Conservation (phyloP, 2,888 invertebrate genomes). For the Napeogenes inachia region DNA sequence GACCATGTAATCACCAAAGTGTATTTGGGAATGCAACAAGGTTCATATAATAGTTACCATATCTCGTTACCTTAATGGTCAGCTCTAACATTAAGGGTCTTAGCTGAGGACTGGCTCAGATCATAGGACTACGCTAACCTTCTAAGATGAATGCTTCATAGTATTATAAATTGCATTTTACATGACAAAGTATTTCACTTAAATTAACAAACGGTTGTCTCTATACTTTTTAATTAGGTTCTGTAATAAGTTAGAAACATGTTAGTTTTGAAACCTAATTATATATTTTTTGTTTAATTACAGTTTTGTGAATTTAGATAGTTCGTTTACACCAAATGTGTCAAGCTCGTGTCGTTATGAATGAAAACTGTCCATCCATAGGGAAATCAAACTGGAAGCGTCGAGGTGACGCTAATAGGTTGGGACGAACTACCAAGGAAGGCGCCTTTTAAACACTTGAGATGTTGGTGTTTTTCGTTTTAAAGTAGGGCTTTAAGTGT, state of each 20-base stretch:
- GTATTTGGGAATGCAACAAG: constrained; percentile 15
- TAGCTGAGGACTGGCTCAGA: constrained; percentile 13
- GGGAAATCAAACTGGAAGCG: constrained; percentile 69
- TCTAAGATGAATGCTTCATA: constrained; percentile 4
- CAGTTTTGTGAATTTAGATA: constrained; percentile 22
- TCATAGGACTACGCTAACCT: constrained; percentile 6
- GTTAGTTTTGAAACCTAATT: not conserved
- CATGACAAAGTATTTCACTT: not conserved
- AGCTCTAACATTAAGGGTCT: constrained; percentile 19
- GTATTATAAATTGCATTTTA: constrained; percentile 12
- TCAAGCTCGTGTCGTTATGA: constrained; percentile 15
- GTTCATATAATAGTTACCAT: constrained; percentile 18
- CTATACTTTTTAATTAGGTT: not conserved
- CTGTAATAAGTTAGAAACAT: not conserved
- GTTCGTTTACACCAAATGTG: constrained; percentile 15
- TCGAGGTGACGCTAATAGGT: constrained; percentile 63
- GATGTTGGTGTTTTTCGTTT: not conserved
- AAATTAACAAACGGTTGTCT: not conserved
- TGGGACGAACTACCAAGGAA: constrained; percentile 43
- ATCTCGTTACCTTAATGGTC: constrained; percentile 24
- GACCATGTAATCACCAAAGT: constrained; percentile 11
- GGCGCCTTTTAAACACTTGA: constrained; percentile 8
- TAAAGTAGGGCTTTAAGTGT: no score
- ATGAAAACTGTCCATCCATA: constrained; percentile 51
- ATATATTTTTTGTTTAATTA: constrained; percentile 14